A percentile compares a stretch with the other conserved stretches of the same genome.
These are phyloP conservation scores for Phataginus tricuspis DNA, from an alignment of 2,797 vertebrate species.

Conservation along the genomic window DNA sequence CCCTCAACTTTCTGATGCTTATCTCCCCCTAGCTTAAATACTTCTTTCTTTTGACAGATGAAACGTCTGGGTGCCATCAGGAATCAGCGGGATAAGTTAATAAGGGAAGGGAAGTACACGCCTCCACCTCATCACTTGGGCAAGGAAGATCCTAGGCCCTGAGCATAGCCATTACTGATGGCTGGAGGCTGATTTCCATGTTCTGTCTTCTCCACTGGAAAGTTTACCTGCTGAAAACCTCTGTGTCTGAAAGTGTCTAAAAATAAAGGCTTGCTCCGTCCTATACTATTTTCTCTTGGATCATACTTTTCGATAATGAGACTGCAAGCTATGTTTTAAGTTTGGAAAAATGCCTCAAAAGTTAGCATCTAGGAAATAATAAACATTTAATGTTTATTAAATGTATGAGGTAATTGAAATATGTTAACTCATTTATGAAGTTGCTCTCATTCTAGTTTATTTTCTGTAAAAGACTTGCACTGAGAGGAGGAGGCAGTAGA, in stretches of 20 bases:
- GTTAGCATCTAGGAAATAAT: neutral
- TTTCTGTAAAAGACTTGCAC: neutral
- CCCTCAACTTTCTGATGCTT: neutral
- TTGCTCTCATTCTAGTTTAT: conserved; percentile 23
- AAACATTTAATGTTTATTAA: neutral
- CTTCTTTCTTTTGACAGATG: conserved; percentile 82
- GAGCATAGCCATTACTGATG: conserved; percentile 64
- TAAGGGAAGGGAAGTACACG: conserved; percentile 92
- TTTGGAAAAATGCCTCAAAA: conserved; percentile 44
- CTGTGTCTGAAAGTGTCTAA: conserved; percentile 28
- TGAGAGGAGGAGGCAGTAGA: neutral
- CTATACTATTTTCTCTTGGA: conserved; percentile 42
- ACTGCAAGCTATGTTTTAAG: conserved; percentile 16
- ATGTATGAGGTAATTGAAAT: neutral
- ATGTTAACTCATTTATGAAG: neutral
- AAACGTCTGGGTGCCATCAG: conserved; percentile 85
- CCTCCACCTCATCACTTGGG: conserved; percentile 87
- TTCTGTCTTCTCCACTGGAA: neutral
- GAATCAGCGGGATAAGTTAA: conserved; percentile 90
- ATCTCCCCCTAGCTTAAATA: neutral
- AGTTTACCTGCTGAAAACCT: neutral
- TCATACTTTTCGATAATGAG: conserved; percentile 17
- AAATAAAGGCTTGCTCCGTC: conserved; percentile 62
- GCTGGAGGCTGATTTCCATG: neutral
- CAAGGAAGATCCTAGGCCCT: conserved; percentile 81